Base-by-base conservation (phyloP, 2,113 vertebrate species). In the Zootoca vivipara region DNA sequence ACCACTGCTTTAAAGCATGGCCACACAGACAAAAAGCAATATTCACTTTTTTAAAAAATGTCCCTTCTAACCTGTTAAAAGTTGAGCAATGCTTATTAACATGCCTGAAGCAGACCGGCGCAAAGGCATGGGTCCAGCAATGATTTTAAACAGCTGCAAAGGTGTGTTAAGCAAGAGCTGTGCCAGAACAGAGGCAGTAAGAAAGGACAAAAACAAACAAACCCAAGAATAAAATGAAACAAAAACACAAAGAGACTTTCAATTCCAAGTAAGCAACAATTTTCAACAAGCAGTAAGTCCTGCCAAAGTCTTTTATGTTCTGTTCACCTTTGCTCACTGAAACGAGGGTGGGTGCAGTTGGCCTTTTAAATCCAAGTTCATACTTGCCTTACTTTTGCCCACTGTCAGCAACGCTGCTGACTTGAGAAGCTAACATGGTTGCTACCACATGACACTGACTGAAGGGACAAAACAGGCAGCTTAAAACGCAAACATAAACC, bases 401-500 rank as follows among this genome's bases (percentile, higher is more conserved):
- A 56, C 10, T 24, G 16, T 0, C 42, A 95, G 42, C 56, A 92
- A 56, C 13, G 69, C 42, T 56, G 86, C 30, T 52, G 91, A 91
- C 9, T 0, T 28, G 91, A 84, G 35, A 88, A 83, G 69, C 80
- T 89, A 91, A 92, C 92, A 40, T 72, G 92, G 64, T 10, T 89
- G 75, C 56, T 86, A 80, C 82, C 72, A 33, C 56, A 93, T 15
- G 87, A 90, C 10, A 64, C 91, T 40, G 30, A 83, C 78, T 89
- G 80, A 90, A 88, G 82, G 87, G 46, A 62, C 77, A 91, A 90
- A 85, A 15, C 62, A 75, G 33, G 30, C 0, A 88, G 33, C 65
- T 79, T 52, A 40, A 91, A 2, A 22, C 91, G 72, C 38, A 91
- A 93, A 90, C 88, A 35, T n/a, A 91, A 92, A 89, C 26, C 78